These are phyloP conservation scores for Schizaphis graminum DNA, from an alignment of 2,888 invertebrate genomes.

Conservation along the genomic window DNA sequence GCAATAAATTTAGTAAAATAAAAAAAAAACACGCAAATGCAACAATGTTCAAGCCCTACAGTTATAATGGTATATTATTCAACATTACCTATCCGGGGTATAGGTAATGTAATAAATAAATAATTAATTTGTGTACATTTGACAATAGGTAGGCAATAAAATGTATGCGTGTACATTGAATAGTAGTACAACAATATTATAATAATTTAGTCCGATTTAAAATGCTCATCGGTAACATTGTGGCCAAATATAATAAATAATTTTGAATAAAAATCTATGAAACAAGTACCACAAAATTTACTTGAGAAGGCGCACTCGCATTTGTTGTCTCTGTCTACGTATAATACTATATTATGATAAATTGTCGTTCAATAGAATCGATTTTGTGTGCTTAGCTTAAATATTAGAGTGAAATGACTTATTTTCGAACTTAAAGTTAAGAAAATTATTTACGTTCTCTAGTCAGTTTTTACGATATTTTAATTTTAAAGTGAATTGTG, in stretches of 20 bases:
- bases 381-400: too few relatives aligned
- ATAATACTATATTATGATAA: too few relatives aligned
- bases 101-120: background rate
- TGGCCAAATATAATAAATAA: constrained; percentile 69
- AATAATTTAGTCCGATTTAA: background rate
- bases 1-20: background rate
- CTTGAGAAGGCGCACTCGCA: too few relatives aligned
- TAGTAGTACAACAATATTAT: background rate
- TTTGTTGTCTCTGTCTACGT: too few relatives aligned
- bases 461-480: too few relatives aligned
- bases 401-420: too few relatives aligned
- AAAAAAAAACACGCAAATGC: background rate
- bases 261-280: constrained; percentile 51
- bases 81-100: background rate
- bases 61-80: background rate
- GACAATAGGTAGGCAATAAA: background rate
- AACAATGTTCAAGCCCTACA: background rate
- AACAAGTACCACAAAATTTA: too few relatives aligned
- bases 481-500: too few relatives aligned
- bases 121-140: background rate
- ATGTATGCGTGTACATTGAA: background rate
- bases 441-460: too few relatives aligned
- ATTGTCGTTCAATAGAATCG: too few relatives aligned
- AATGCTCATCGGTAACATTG: background rate
- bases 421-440: too few relatives aligned